Evolutionary conservation across 2,113 vertebrate genomes (phyloP), one percentile per base, ranked within the genome.

Genomic region (Spizaetus ornatus): DNA sequence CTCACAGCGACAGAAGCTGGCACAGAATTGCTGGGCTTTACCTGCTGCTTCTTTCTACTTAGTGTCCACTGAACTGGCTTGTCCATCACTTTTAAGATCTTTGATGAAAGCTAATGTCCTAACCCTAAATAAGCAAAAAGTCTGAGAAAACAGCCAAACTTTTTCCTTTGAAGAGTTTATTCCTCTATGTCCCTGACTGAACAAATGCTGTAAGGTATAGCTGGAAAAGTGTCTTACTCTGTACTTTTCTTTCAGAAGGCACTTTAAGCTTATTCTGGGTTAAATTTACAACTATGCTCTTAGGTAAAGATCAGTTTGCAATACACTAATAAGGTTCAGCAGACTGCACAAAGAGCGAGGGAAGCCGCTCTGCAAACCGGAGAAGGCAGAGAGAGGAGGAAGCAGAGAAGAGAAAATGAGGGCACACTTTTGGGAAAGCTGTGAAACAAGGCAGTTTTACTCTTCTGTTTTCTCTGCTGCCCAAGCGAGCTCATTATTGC

Each of bases 121-220:
- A 92, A 82, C 22, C 29, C 48, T 56, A 81, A 94, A 43, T 42
- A 89, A 96, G 56, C 87, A 77, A 53, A 82, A 94, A 71, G 77
- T 42, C 93, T 63, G 66, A 97, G 79, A 90, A 93, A 56, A 82
- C n/a, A 94, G 85, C 32, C 78, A 78, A 66, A 53, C 45, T 61
- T 89, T 50, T 85, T 81, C 67, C 83, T 53, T 11, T 7, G 71
- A 72, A 26, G 86, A 78, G 47, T 73, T 45, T 58, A 47, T 63
- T 67, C 38, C 9, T 74, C 31, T 34, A 6, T 0, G 1, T 31
- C 38, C 16, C 29, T 0, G 7, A 13, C 32, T 25, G 16, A 29
- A 84, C 27, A 94, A 93, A 90, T 6, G 59, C 80, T 74, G 40
- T 47, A 62, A 72, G 50, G 31, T 15, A 16, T 11, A 62, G 56